These are phyloP conservation scores for Heptranchias perlo DNA, from an alignment of 2,113 vertebrate genomes.

Conservation along the genomic window DNA sequence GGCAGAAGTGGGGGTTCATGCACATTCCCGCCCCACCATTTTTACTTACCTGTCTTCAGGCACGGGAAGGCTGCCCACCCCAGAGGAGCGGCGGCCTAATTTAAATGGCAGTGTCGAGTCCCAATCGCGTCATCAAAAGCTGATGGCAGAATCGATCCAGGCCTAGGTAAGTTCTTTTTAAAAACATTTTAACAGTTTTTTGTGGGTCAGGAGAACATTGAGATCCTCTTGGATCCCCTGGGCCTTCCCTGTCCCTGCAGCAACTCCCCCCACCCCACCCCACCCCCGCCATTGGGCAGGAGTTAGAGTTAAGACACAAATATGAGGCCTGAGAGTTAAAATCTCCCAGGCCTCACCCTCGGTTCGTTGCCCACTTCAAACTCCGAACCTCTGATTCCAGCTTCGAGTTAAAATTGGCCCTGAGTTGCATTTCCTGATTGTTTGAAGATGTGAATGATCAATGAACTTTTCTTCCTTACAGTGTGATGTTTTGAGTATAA, in stretches of 20 bases:
- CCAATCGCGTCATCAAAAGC: neutral
- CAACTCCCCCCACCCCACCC: neutral
- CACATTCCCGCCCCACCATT: too few relatives aligned
- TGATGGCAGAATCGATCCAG: neutral
- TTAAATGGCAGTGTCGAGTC: neutral
- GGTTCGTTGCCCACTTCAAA: neutral
- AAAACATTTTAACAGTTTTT: neutral
- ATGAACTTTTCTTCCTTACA: neutral
- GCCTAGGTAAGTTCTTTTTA: neutral
- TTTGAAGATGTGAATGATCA: neutral
- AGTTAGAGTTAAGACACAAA: neutral
- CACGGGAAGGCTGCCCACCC: neutral
- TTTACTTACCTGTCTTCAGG: neutral
- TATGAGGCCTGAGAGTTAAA: neutral
- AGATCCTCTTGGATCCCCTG: neutral
- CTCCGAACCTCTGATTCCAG: neutral
- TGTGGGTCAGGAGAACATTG: neutral
- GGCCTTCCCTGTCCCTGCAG: too few relatives aligned
- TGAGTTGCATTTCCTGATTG: neutral
- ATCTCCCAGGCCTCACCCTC: neutral
- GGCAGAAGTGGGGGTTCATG: neutral
- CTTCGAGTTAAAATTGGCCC: neutral
- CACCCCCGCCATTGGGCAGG: neutral
- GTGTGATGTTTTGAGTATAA: neutral
- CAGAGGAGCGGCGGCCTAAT: neutral